These are phyloP conservation scores for Melitaea athalia DNA, from an alignment of 2,888 invertebrate genomes.

Conservation along the genomic window DNA sequence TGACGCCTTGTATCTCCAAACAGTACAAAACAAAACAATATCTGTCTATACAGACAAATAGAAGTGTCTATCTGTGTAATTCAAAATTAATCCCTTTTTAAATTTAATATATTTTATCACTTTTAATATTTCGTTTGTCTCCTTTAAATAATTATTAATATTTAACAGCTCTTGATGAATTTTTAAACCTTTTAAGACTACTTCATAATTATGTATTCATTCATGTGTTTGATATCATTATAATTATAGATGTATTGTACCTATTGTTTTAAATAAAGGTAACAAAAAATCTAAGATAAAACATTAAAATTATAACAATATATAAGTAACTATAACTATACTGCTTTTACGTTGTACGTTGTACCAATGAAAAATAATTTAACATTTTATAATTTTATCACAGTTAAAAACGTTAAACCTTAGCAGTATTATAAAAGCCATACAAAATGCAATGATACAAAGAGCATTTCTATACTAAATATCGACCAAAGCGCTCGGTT, in stretches of 20 bases:
- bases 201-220: no score
- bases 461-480: constrained; percentile 26
- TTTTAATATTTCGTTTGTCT: neutral
- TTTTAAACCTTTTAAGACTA: no score
- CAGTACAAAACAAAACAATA: constrained; percentile 1
- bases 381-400: neutral
- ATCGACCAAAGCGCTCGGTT: constrained; percentile 56
- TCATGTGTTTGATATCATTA: no score
- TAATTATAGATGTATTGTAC: no score
- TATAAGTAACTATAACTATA: no score
- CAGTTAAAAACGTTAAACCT: neutral
- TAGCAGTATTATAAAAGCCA: neutral
- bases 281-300: no score
- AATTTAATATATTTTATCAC: neutral
- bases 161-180: no score
- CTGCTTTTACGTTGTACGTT: no score
- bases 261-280: no score
- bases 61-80: neutral
- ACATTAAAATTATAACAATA: no score
- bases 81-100: neutral
- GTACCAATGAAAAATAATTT: no score
- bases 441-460: constrained; percentile 6
- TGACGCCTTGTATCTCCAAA: constrained; percentile 2
- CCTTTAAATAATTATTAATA: no score
- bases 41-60: neutral